phyloP scores from a whole-genome alignment of 2,797 vertebrate genomes.

The Myripristis jacobus region DNA sequence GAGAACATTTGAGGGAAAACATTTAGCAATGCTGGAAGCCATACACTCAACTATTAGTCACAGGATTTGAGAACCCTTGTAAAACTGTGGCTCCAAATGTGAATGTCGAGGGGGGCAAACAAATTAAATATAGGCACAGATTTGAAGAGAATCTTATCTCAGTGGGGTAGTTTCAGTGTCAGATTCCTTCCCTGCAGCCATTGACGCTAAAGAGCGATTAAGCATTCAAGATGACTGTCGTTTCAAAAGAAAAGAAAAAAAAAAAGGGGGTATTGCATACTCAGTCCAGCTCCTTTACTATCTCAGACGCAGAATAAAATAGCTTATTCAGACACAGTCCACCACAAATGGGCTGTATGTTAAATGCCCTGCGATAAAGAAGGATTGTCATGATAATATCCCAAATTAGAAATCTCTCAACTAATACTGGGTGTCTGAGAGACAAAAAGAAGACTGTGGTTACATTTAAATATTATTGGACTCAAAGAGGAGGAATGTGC shows the following conservation, averaged over 20 bases:
- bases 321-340: conserved; percentile 31
- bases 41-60: conserved; percentile 53
- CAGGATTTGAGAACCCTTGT: conserved; percentile 38
- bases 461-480: conserved; percentile 18
- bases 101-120: conserved; percentile 40
- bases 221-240: conserved; percentile 63
- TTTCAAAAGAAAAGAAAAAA: conserved; percentile 27
- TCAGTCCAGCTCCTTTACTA: conserved; percentile 57
- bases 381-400: background rate
- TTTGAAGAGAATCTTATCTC: conserved; percentile 69
- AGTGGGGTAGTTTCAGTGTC: conserved; percentile 68
- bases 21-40: conserved; percentile 24
- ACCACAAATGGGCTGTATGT: conserved; percentile 15
- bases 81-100: conserved; percentile 38
- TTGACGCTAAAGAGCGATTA: conserved; percentile 68
- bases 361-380: conserved; percentile 20
- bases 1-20: conserved; percentile 20
- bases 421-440: conserved; percentile 20
- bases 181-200: conserved; percentile 62
- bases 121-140: conserved; percentile 65
- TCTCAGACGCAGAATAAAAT: conserved; percentile 48
- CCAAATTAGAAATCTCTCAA: conserved; percentile 8
- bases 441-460: background rate
- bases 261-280: conserved; percentile 33
- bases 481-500: conserved; percentile 3